Percentiles rank a stretch among this genome's conserved stretches.
These are phyloP conservation scores for Argyrosomus japonicus DNA, from an alignment of 2,113 vertebrate species.

Conservation along the genomic window DNA sequence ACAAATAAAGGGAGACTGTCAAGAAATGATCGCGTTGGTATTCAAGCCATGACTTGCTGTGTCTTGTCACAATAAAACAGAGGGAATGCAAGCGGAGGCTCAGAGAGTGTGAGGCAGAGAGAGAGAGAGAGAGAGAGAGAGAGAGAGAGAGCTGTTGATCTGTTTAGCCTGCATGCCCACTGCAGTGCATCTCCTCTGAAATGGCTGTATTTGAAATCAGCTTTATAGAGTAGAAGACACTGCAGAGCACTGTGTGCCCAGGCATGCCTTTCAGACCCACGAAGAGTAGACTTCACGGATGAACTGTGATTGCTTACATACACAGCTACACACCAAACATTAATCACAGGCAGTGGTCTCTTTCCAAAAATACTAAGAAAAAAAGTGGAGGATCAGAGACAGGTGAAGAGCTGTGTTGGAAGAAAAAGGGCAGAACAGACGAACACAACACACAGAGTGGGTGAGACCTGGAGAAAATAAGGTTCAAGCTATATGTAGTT, in stretches of 20 bases:
- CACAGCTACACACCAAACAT: slow-evolving; percentile 76
- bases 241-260: slow-evolving; percentile 53
- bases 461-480: slow-evolving; percentile 43
- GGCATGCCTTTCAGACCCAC: slow-evolving; percentile 71
- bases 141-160: slow-evolving; percentile 60
- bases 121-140: slow-evolving; percentile 18
- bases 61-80: slow-evolving; percentile 80
- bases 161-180: slow-evolving; percentile 74
- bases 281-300: slow-evolving; percentile 68
- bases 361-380: slow-evolving; percentile 38
- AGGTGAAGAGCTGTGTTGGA: slow-evolving; percentile 34
- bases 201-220: slow-evolving; percentile 78
- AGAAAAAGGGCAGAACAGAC: slow-evolving; percentile 32
- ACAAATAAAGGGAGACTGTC: slow-evolving; percentile 78
- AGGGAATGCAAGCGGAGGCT: slow-evolving; percentile 64
- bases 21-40: slow-evolving; percentile 79
- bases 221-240: slow-evolving; percentile 74
- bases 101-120: slow-evolving; percentile 42
- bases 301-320: slow-evolving; percentile 82
- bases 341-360: slow-evolving; percentile 75
- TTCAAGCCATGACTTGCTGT: slow-evolving; percentile 75
- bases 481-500: slow-evolving; percentile 32
- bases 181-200: slow-evolving; percentile 65
- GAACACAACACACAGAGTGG: slow-evolving; percentile 20
- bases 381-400: slow-evolving; percentile 36